Conservation (phyloP, 2,113 vertebrate genomes). For the Oenanthe oenanthe region DNA sequence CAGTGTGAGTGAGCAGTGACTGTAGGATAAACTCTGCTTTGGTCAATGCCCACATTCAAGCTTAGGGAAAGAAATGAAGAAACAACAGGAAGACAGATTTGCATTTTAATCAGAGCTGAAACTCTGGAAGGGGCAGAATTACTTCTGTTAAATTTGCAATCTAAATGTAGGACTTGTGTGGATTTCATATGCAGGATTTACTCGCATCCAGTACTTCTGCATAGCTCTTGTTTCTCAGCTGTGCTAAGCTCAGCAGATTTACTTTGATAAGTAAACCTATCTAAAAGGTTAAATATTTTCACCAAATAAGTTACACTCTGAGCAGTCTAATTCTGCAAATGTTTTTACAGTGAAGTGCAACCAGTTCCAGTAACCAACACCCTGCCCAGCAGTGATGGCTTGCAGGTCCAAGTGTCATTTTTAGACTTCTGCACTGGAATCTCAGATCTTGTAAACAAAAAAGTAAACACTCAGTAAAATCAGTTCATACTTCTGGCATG, state of each 20-base stretch:
- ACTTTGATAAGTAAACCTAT: neutral
- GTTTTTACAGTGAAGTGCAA: neutral
- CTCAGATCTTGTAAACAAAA: neutral
- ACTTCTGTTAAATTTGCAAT: neutral
- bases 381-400: neutral
- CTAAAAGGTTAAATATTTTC: neutral
- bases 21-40: neutral
- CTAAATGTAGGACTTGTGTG: neutral
- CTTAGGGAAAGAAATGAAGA: constrained; percentile 1
- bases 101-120: constrained; percentile 7
- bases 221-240: neutral
- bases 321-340: neutral
- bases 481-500: neutral
- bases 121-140: neutral
- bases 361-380: neutral
- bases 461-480: neutral
- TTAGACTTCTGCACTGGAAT: neutral
- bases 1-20: neutral
- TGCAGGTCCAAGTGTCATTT: neutral
- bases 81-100: neutral
- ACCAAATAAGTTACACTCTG: neutral
- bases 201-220: neutral
- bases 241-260: neutral
- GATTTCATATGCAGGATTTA: neutral
- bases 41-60: neutral